These are phyloP conservation scores for Syrphus vitripennis DNA, from an alignment of 2,888 invertebrate genomes.

Conservation along the genomic window DNA sequence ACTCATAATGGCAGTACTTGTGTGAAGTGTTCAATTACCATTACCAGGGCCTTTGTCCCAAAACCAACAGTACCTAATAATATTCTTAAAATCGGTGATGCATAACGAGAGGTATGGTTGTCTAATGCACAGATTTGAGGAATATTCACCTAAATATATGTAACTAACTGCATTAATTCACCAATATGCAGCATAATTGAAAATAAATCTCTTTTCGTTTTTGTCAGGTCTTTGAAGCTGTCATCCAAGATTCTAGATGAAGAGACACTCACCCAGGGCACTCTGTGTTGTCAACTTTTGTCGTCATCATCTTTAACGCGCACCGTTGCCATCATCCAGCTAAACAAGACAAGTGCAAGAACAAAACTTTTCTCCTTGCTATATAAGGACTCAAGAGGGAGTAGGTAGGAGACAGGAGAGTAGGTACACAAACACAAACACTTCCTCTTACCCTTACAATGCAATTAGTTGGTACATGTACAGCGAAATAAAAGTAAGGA, in stretches of 20 bases:
- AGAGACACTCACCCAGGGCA: neutral
- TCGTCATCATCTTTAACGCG: slow-evolving; percentile 34
- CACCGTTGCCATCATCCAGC: neutral
- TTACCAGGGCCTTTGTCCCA: neutral
- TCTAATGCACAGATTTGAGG: slow-evolving; percentile 1
- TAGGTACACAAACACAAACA: slow-evolving; percentile 45
- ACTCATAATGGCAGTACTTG: no score
- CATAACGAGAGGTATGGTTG: neutral
- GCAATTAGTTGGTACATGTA: slow-evolving; percentile 54
- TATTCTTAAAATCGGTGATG: neutral
- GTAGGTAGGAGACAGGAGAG: no score
- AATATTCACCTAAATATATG: neutral
- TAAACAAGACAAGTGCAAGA: slow-evolving; percentile 37
- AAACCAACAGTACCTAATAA: neutral
- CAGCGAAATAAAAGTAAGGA: slow-evolving; percentile 36
- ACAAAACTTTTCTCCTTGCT: slow-evolving; percentile 35
- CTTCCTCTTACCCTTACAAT: slow-evolving; percentile 46
- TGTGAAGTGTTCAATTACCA: neutral
- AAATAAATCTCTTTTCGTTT: slow-evolving; percentile 54
- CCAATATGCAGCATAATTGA: slow-evolving; percentile 57
- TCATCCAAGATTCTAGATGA: slow-evolving; percentile 9
- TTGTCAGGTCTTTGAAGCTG: slow-evolving; percentile 22
- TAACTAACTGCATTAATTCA: slow-evolving; percentile 31
- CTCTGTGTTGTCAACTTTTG: slow-evolving; percentile 20
- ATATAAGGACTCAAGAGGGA: slow-evolving; percentile 2